A percentile compares a stretch with the other conserved stretches of the same genome.
Evolutionary conservation across 2,113 vertebrate genomes (phyloP).

Genomic region (Sorex araneus): DNA sequence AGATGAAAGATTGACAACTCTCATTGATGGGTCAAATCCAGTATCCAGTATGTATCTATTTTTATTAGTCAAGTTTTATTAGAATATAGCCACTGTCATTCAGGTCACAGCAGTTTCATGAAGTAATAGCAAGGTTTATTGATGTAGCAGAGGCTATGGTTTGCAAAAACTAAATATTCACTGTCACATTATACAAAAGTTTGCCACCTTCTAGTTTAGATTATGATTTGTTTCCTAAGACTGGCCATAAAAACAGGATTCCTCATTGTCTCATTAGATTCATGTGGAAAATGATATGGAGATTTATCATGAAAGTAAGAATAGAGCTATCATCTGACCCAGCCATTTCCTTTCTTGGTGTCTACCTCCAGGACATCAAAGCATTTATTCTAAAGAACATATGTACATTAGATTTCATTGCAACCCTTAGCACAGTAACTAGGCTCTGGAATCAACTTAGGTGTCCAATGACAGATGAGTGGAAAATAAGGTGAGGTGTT

Average conservation of each 20-base stretch:
- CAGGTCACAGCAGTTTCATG: not conserved
- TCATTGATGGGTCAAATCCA: not conserved
- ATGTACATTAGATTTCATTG: no score
- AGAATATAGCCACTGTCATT: not conserved
- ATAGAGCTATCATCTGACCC: no score
- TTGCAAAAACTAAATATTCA: constrained; percentile 27
- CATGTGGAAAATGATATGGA: no score
- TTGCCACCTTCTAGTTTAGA: not conserved
- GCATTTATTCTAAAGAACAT: no score
- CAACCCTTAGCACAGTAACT: no score
- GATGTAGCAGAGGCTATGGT: not conserved
- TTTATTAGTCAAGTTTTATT: constrained; percentile 70
- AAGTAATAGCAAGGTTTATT: not conserved
- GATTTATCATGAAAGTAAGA: no score
- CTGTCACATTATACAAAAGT: not conserved
- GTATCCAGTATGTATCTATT: not conserved
- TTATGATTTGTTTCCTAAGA: not conserved
- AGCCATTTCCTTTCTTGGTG: no score
- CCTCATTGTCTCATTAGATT: not conserved
- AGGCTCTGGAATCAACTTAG: no score
- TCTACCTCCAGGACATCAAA: no score
- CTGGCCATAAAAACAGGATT: not conserved
- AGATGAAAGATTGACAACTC: not conserved
- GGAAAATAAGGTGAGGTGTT: no score
- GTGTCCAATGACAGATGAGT: no score